Percentiles rank a stretch among this genome's conserved stretches.
phyloP scores from a whole-genome alignment of 2,797 vertebrate species.

The Alcedo atthis region DNA sequence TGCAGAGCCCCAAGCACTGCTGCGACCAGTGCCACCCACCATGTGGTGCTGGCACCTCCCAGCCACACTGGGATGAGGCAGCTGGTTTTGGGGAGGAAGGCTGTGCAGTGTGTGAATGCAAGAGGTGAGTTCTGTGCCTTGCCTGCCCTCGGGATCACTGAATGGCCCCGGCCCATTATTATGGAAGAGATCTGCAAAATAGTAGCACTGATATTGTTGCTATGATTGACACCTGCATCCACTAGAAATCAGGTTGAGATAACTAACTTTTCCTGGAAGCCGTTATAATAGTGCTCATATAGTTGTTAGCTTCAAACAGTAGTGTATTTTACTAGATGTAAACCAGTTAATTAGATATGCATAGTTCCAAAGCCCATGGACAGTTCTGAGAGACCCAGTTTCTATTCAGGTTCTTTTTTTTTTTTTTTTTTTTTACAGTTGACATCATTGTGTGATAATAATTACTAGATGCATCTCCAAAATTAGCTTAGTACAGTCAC shows the following conservation, averaged over 20 bases:
- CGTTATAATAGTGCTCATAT: neutral
- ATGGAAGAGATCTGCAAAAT: neutral
- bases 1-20: neutral
- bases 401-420: neutral
- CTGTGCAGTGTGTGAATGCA: neutral
- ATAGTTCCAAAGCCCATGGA: neutral
- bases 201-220: neutral
- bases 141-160: neutral
- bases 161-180: neutral
- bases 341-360: neutral
- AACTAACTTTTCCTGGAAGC: neutral
- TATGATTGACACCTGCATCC: neutral
- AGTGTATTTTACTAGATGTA: neutral
- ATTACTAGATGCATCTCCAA: neutral
- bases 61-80: neutral
- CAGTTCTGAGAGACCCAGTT: neutral
- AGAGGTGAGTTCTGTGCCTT: neutral
- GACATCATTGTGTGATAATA: neutral
- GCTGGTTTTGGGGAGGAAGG: neutral
- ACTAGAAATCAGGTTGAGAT: neutral
- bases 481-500: conserved; percentile 18
- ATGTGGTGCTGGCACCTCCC: neutral
- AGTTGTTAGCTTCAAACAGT: neutral
- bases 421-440: neutral
- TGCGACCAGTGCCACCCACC: neutral